Conservation (phyloP, 2,797 vertebrate species). For the Tapera naevia region DNA sequence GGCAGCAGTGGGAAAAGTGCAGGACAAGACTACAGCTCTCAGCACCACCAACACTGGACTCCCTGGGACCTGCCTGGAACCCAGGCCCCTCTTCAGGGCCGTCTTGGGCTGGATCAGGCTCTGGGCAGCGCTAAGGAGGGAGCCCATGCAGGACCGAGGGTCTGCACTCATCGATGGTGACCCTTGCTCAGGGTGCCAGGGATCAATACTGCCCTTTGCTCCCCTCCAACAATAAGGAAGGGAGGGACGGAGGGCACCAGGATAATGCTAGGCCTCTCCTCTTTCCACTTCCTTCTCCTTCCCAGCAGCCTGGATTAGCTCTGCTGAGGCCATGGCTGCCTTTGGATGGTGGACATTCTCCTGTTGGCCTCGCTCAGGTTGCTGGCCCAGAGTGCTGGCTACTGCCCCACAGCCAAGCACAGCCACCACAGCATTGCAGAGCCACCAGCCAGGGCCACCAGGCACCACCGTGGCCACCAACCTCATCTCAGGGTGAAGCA, state of each 20-base stretch:
- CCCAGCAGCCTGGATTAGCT: background rate
- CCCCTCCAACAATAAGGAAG: background rate
- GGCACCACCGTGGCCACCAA: accelerated
- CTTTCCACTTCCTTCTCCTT: background rate
- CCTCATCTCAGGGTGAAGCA: background rate
- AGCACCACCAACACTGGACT: accelerated
- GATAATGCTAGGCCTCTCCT: accelerated
- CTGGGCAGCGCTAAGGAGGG: background rate
- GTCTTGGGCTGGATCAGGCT: background rate
- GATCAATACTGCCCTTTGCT: conserved; percentile 40
- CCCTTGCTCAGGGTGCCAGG: background rate
- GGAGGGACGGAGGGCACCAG: background rate
- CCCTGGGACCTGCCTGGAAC: accelerated
- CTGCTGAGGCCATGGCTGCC: background rate
- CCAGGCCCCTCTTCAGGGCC: accelerated
- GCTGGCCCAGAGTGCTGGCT: too few relatives aligned
- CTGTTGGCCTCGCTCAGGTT: background rate
- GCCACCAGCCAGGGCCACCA: background rate
- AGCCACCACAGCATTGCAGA: background rate
- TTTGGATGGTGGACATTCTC: background rate
- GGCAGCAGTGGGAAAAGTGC: background rate
- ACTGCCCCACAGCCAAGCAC: too few relatives aligned
- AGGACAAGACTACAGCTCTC: background rate
- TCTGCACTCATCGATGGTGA: background rate
- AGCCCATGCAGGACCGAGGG: accelerated